phyloP scores from a whole-genome alignment of 2,888 invertebrate species.

The Cremastinae sp. region DNA sequence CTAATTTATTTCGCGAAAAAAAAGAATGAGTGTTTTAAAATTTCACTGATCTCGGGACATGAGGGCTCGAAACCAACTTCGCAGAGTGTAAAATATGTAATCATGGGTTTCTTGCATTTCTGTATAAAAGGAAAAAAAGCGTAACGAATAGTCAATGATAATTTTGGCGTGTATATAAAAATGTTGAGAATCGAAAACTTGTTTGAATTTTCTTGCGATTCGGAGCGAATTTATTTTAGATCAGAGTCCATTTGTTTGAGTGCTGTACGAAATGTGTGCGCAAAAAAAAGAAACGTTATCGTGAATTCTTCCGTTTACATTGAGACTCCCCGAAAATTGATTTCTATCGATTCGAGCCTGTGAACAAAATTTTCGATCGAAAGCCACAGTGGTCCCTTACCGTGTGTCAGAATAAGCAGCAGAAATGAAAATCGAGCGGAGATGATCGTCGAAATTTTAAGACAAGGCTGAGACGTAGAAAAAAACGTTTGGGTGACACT shows the following conservation, averaged over 20 bases:
- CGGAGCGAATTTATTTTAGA: constrained; percentile 19
- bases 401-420: constrained; percentile 46
- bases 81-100: constrained; percentile 24
- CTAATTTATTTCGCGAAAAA: constrained; percentile 56
- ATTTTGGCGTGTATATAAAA: constrained; percentile 46
- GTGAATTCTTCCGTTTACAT: no score
- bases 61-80: constrained; percentile 39
- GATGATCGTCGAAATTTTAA: constrained; percentile 75
- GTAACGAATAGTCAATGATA: background rate
- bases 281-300: background rate
- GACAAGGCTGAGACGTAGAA: constrained; percentile 75
- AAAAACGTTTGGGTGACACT: constrained; percentile 77
- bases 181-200: constrained; percentile 26
- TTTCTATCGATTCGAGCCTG: no score
- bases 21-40: constrained; percentile 59
- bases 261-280: background rate
- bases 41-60: constrained; percentile 61
- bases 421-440: constrained; percentile 44
- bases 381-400: constrained; percentile 62
- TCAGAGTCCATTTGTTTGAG: background rate
- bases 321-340: background rate
- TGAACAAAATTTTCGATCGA: constrained; percentile 12
- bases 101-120: constrained; percentile 29
- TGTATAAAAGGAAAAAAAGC: background rate
- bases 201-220: constrained; percentile 11